Base-by-base conservation (phyloP, 30 jellyfish, hydroid and myxozoan species). In the Catostylus mosaicus region DNA sequence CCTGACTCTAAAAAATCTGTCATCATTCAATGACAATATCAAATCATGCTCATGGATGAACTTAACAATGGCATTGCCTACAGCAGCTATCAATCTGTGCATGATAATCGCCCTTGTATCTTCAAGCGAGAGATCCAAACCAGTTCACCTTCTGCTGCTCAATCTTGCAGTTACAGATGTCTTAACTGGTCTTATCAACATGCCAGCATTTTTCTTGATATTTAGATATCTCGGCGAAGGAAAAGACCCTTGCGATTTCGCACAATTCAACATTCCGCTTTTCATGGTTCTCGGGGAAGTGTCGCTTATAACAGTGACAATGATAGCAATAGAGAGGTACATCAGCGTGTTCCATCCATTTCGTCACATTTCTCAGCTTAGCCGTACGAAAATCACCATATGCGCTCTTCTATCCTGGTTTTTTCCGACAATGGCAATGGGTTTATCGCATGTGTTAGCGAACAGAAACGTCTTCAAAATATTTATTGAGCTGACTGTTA, bases 261-360 rank as follows among this genome's bases (percentile, higher is more conserved):
- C 84, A 0, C 26, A 3, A 19, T 16, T 66, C 35, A 47, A 46
- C 33, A 22, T 68, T 50, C 86, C 92, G 6, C 16, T 69, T 3
- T 31, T 62, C 1, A 61, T 18, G 23, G 65, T 60, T 27, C 23
- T 82, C 23, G 86, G 86, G 0, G 1, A 61, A 2, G 80, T 43
- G 16, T 64, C 92, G 4, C 51, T 82, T 30, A 31, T 82, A 18
- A 59, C 86, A 0, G 40, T 82, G 10, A 56, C 80, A 0, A 6
- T 47, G 30, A 82, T 82, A 32, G 86, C 92, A 10, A 1, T 40
- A 10, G 92, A 82, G 33, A 16, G 92, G 43, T 82, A 66, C 79
- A 59, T 67, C 45, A 62, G 78, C 34, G 40, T 82, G 10, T 82
- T 82, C 80, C 46, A 52, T 48, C 92, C 92, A 23, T 82, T 0